These are phyloP conservation scores for Takifugu bimaculatus DNA, from an alignment of 2,113 vertebrate genomes.

Conservation along the genomic window DNA sequence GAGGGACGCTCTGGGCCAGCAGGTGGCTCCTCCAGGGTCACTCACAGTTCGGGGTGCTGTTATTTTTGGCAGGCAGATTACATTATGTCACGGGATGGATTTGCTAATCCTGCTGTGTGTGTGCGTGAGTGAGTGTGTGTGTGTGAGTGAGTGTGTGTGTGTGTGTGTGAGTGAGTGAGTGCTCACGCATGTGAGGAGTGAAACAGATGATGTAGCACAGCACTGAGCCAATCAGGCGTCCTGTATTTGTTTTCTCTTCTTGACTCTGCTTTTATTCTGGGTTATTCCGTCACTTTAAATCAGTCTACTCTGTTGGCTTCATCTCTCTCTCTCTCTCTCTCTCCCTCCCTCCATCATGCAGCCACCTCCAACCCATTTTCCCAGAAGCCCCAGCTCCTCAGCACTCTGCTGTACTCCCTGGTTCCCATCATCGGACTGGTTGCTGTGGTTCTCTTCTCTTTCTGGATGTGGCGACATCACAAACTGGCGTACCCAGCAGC, in stretches of 20 bases:
- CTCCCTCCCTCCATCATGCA: constrained; percentile 44
- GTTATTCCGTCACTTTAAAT: too few relatives aligned
- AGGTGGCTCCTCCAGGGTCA: constrained; percentile 46
- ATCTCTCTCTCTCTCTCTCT: background rate
- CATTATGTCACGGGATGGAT: constrained; percentile 65
- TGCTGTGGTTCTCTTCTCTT: constrained; percentile 89
- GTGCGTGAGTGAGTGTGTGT: constrained; percentile 6
- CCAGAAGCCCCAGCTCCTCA: constrained; percentile 88
- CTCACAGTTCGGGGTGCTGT: constrained; percentile 56
- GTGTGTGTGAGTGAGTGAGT: constrained; percentile 24
- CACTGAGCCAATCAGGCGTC: constrained; percentile 22
- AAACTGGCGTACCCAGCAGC: constrained; percentile 97
- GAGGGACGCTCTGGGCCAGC: constrained; percentile 45
- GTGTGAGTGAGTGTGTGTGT: constrained; percentile 1
- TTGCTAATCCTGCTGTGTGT: constrained; percentile 43
- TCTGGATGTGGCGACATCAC: constrained; percentile 98
- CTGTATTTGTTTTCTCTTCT: background rate
- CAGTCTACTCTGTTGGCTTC: too few relatives aligned
- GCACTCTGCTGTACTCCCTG: constrained; percentile 91
- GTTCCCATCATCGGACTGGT: constrained; percentile 94
- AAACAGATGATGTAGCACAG: constrained; percentile 36
- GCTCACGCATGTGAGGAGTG: background rate
- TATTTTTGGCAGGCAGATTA: constrained; percentile 69
- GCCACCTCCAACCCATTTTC: constrained; percentile 93
- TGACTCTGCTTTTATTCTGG: background rate